These are phyloP conservation scores for Threskiornis aethiopicus DNA, from an alignment of 2,797 vertebrate genomes.

Conservation along the genomic window DNA sequence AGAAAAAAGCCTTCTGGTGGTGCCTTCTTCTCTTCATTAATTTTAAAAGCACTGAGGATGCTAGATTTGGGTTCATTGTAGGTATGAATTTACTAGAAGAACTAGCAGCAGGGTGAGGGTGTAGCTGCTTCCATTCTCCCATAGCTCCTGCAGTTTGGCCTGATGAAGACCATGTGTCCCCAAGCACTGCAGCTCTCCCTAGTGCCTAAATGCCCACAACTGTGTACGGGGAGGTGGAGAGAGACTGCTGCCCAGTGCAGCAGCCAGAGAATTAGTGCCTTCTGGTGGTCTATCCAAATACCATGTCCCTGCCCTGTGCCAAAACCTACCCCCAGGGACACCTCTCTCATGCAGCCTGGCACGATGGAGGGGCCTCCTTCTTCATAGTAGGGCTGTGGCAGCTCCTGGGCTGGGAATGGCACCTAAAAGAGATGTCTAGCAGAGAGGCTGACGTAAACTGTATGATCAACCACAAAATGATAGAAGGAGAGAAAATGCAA, in stretches of 20 bases:
- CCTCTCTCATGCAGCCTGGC: not conserved
- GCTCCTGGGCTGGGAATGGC: not conserved
- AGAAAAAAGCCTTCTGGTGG: not conserved
- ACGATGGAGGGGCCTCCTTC: not conserved
- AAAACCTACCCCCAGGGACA: not conserved
- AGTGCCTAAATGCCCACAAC: not conserved
- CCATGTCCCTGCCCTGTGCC: not conserved
- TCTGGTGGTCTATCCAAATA: not conserved
- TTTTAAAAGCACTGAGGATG: not conserved
- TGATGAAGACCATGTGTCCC: not conserved
- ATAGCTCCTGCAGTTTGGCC: not conserved
- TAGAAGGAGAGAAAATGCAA: constrained; percentile 27
- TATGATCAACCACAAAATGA: not conserved
- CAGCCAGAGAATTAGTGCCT: not conserved
- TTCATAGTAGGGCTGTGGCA: not conserved
- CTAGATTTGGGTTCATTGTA: not conserved
- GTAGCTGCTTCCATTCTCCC: not conserved
- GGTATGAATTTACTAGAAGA: not conserved
- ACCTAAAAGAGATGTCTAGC: not conserved
- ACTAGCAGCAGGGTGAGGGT: not conserved
- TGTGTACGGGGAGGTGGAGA: not conserved
- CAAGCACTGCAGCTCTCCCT: not conserved
- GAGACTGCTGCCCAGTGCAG: not conserved
- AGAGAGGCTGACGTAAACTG: not conserved
- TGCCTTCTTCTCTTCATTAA: not conserved